Percentiles rank a stretch among this genome's conserved stretches.
Conservation (phyloP, 1,140 invertebrate genomes). For the Lethrus apterus region DNA sequence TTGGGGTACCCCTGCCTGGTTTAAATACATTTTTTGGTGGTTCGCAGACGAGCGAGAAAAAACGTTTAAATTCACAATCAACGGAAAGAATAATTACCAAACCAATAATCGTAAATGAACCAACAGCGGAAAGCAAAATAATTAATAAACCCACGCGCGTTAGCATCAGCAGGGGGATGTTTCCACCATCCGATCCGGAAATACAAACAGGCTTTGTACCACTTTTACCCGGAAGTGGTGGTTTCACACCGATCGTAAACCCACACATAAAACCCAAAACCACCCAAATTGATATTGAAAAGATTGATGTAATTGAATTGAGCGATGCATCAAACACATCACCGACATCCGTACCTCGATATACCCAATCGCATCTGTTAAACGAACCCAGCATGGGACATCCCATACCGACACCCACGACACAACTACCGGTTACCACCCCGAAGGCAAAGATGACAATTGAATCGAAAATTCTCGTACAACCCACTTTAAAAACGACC, state of each 20-base stretch:
- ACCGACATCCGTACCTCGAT: not conserved
- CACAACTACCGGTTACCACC: not conserved
- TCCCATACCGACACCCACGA: slow-evolving; percentile 14
- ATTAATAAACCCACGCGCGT: not conserved
- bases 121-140: slow-evolving; percentile 4
- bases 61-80: too few species aligned
- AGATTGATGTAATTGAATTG: not conserved
- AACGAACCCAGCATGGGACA: slow-evolving; percentile 11
- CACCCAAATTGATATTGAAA: slow-evolving; percentile 4
- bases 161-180: slow-evolving; percentile 2
- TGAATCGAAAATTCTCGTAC: slow-evolving; percentile 3
- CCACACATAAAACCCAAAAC: slow-evolving; percentile 12
- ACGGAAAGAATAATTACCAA: slow-evolving; percentile 24
- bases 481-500: not conserved
- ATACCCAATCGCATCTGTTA: not conserved
- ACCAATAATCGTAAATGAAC: slow-evolving; percentile 38
- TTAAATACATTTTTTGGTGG: slow-evolving; percentile 51
- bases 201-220: slow-evolving; percentile 67
- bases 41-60: slow-evolving; percentile 43
- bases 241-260: slow-evolving; percentile 57
- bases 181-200: slow-evolving; percentile 47
- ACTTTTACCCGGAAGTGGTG: slow-evolving; percentile 58
- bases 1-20: slow-evolving; percentile 70
- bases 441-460: slow-evolving; percentile 1
- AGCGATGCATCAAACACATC: not conserved